These are phyloP conservation scores for Phytoseiulus persimilis DNA, from an alignment of 2,888 invertebrate genomes.

Conservation along the genomic window DNA sequence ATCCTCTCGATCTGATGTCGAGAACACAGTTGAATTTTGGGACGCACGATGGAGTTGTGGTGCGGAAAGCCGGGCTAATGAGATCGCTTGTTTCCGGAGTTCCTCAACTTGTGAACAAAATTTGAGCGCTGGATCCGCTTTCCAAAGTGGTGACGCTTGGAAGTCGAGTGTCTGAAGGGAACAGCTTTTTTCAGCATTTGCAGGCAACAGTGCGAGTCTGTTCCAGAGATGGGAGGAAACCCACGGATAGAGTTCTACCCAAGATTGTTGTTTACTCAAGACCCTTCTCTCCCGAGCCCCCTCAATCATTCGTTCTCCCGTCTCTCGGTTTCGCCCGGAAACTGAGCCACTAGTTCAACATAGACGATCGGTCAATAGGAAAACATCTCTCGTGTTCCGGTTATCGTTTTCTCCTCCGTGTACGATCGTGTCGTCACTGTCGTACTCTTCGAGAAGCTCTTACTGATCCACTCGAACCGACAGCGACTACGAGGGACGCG, in stretches of 20 bases:
- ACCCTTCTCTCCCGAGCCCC: not conserved
- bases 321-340: not conserved
- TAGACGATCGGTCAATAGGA: not conserved
- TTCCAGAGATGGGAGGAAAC: not conserved
- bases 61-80: too few species aligned
- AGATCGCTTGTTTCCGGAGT: too few species aligned
- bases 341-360: not conserved
- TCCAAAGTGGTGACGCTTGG: too few species aligned
- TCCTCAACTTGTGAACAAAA: too few species aligned
- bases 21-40: too few species aligned
- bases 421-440: not conserved
- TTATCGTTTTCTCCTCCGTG: not conserved
- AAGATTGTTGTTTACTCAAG: not conserved
- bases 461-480: not conserved
- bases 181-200: too few species aligned
- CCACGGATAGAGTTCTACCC: not conserved
- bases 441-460: not conserved
- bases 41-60: too few species aligned
- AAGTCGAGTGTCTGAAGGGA: too few species aligned
- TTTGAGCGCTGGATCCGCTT: too few species aligned
- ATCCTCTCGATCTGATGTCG: too few species aligned
- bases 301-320: not conserved
- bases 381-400: not conserved
- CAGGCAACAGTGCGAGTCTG: not conserved
- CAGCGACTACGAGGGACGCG: not conserved